Evolutionary conservation across 2,797 vertebrate genomes (phyloP).

Genomic region (Gallinago solitaria): DNA sequence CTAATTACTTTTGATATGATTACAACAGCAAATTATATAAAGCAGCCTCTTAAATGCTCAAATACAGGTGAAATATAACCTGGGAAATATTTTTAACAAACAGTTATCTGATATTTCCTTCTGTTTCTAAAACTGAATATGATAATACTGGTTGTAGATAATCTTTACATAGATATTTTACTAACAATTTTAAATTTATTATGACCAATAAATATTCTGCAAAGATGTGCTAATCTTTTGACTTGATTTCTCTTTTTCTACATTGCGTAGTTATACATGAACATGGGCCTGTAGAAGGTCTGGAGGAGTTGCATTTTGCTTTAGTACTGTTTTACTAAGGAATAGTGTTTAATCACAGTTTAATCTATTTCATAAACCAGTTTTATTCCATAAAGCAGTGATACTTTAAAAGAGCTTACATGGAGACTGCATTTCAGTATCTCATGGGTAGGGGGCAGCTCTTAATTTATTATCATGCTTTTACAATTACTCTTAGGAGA

Average conservation of each 20-base stretch:
- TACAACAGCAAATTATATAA: background rate
- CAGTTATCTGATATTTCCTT: background rate
- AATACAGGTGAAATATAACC: background rate
- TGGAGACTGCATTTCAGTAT: slow-evolving; percentile 16
- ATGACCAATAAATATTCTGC: background rate
- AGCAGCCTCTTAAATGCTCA: background rate
- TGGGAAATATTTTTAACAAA: background rate
- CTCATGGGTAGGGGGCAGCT: slow-evolving; percentile 21
- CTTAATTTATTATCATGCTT: slow-evolving; percentile 18
- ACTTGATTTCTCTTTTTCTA: background rate
- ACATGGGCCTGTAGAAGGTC: background rate
- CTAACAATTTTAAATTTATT: background rate
- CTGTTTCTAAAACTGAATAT: background rate
- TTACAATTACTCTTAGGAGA: background rate
- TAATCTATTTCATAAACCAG: background rate
- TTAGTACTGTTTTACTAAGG: background rate
- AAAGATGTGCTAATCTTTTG: background rate
- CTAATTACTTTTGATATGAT: background rate
- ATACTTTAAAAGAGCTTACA: background rate
- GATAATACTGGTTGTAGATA: background rate
- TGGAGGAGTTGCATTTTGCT: background rate
- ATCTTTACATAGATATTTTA: background rate
- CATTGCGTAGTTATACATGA: background rate
- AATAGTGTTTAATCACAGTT: background rate
- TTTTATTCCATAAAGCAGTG: background rate